A percentile compares a stretch with the other conserved stretches of the same genome.
Conservation (phyloP, 1,140 invertebrate species). For the Ceratosolen fusciceps region DNA sequence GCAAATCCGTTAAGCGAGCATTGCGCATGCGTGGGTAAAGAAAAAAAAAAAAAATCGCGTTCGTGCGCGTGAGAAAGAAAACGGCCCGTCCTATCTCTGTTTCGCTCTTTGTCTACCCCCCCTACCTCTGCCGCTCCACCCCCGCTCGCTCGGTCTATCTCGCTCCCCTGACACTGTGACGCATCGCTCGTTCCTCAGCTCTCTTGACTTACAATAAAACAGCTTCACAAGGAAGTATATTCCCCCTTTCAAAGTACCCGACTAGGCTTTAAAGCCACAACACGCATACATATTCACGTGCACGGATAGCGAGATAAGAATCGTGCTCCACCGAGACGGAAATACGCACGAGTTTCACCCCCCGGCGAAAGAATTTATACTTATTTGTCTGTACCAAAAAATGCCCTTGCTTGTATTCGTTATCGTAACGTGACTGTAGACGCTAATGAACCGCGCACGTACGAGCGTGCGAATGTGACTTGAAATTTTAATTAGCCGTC, state of each 20-base stretch:
- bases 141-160: not conserved
- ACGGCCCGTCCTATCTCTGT: not conserved
- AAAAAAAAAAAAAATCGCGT: not conserved
- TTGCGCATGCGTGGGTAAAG: not conserved
- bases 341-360: not conserved
- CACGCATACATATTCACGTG: conserved; percentile 5
- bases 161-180: conserved; percentile 11
- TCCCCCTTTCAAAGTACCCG: conserved; percentile 5
- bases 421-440: not conserved
- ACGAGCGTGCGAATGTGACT: not conserved
- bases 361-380: not conserved
- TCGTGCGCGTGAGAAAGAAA: conserved; percentile 17
- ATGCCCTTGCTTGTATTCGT: conserved; percentile 6
- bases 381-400: conserved; percentile 6
- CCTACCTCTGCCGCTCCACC: not conserved
- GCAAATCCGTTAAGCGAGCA: not conserved
- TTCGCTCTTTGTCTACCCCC: too few species aligned
- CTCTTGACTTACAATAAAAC: conserved; percentile 18
- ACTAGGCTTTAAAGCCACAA: conserved; percentile 17
- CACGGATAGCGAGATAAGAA: conserved; percentile 20
- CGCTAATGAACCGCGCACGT: conserved; percentile 2
- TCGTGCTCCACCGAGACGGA: conserved; percentile 10
- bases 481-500: not conserved
- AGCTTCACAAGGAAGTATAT: not conserved
- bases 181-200: conserved; percentile 10